A percentile compares a stretch with the other conserved stretches of the same genome.
phyloP scores from a whole-genome alignment of 2,113 vertebrate species.

The Carassius gibelio region DNA sequence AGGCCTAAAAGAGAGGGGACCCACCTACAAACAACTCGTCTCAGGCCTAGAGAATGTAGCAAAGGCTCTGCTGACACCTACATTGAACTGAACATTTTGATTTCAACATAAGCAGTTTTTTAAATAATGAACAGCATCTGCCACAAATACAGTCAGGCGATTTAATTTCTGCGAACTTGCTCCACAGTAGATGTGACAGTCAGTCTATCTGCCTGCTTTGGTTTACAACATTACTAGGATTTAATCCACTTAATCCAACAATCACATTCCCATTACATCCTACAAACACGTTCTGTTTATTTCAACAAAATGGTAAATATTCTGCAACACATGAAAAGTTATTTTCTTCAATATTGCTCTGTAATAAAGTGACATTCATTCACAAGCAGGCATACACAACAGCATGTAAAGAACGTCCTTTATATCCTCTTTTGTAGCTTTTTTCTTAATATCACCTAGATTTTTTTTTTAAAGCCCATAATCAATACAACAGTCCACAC shows the following conservation, averaged over 20 bases:
- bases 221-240: conserved; percentile 16
- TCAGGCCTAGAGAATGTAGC: not conserved
- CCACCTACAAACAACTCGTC: not conserved
- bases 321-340: conserved; percentile 57
- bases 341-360: conserved; percentile 69
- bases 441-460: conserved; percentile 38
- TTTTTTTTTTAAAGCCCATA: conserved; percentile 64
- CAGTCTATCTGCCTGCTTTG: conserved; percentile 10
- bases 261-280: conserved; percentile 4
- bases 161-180: too few species aligned
- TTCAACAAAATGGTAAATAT: conserved; percentile 9
- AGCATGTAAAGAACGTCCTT: conserved; percentile 67
- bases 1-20: not conserved
- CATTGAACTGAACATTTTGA: not conserved
- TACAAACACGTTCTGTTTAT: not conserved
- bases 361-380: conserved; percentile 73
- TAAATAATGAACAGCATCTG: not conserved
- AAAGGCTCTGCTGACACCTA: not conserved
- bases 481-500: conserved; percentile 74
- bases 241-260: not conserved
- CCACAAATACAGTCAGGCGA: conserved; percentile 2
- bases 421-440: conserved; percentile 47
- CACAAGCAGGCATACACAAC: conserved; percentile 74
- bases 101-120: not conserved
- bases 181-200: not conserved